These are phyloP conservation scores for Drosophila tropicalis DNA, from an alignment of 1,140 invertebrate species.

Conservation along the genomic window DNA sequence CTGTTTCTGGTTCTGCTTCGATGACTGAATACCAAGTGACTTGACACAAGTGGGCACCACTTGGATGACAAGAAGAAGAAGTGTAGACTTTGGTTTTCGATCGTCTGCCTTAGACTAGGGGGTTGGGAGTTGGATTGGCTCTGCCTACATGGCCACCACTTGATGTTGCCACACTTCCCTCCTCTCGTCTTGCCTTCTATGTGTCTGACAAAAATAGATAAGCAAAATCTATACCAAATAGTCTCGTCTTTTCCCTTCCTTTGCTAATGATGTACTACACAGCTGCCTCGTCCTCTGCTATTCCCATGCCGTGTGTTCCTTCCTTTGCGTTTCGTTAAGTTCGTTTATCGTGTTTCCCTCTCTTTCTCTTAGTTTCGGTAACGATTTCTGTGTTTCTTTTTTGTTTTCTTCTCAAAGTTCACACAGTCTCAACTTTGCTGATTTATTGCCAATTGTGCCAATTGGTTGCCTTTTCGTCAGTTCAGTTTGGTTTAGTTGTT, in stretches of 20 bases:
- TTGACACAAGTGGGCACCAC: constrained; percentile 39
- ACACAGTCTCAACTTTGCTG: constrained; percentile 45
- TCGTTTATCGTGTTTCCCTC: constrained; percentile 20
- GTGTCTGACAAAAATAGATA: constrained; percentile 24
- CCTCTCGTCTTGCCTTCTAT: constrained; percentile 19
- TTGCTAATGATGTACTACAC: constrained; percentile 40
- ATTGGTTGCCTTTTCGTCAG: constrained; percentile 50
- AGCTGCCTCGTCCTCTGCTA: constrained; percentile 3
- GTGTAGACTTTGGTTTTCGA: constrained; percentile 3
- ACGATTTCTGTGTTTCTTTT: constrained; percentile 29
- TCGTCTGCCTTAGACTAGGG: constrained; percentile 30
- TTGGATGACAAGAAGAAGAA: not conserved
- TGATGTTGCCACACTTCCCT: constrained; percentile 36
- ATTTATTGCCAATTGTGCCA: constrained; percentile 79
- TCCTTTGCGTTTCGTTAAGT: constrained; percentile 20
- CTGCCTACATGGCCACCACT: constrained; percentile 59
- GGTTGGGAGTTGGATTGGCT: constrained; percentile 33
- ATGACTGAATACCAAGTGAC: constrained; percentile 68
- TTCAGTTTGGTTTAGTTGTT: constrained; percentile 27
- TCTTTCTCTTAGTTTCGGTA: not conserved
- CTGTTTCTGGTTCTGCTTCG: constrained; percentile 49
- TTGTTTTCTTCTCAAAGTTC: constrained; percentile 46
- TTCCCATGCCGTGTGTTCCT: constrained; percentile 12
- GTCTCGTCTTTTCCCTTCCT: constrained; percentile 4
- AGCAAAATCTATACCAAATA: constrained; percentile 44